Evolutionary conservation across 37 sponge, comb jelly and placozoan species (phyloP), one percentile per base, ranked within the genome.

Genomic region (Bolinopsis microptera): DNA sequence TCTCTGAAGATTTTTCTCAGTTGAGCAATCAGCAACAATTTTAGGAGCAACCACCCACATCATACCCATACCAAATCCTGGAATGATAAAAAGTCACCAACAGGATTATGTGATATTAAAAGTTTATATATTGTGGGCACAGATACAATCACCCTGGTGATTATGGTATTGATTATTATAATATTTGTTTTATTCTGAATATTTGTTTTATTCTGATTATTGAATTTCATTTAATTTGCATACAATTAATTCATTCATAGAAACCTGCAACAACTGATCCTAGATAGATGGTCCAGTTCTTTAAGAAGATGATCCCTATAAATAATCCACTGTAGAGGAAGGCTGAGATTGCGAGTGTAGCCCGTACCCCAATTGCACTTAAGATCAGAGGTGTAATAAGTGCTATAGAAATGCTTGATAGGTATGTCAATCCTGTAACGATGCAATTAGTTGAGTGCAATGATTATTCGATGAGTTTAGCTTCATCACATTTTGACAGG

Each of bases 51-150:
- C 35, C 26, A 86, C 90, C 90, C 90, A 86, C 41, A 39, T 8
- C 90, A 39, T 23, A 9, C 90, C 90, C 90, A 86, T 86, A 24
- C 90, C 90, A 22, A 41, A 13, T 23, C 90, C 90, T 86, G 90
- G 2, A 41, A 27, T 39, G n/a, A n/a, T n/a, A n/a, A n/a, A 35
- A 18, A 80, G 83, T 70, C 27, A 3, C 23, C n/a, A 28, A 61
- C 27, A 30, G 27, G 28, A 28, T 70, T 70, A 70, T 25, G 26
- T 28, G 28, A 70, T 61, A 61, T 61, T 61, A 18, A 61, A 21
- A 61, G 9, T 61, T 61, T 61, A 61, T 21, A 61, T 61, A 61
- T 61, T 61, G 68, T 21, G 68, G 9, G 68, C 9, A 61, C 9
- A 61, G n/a, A n/a, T n/a, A n/a, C n/a, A n/a, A n/a, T n/a, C n/a